These are phyloP conservation scores for Piscicola geometra DNA, from an alignment of 2,888 invertebrate species.

Conservation along the genomic window DNA sequence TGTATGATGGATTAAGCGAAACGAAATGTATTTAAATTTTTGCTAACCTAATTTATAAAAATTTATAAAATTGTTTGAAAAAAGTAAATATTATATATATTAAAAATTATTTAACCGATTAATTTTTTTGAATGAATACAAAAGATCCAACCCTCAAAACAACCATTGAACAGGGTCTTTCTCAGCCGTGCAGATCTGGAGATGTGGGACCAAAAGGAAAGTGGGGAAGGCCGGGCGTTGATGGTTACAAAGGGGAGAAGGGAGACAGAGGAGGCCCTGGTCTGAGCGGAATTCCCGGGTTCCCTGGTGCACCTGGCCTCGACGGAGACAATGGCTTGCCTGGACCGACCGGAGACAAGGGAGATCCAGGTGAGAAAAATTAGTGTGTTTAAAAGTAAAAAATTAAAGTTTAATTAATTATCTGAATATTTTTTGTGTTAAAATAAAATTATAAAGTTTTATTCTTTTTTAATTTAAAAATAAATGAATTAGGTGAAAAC, in stretches of 20 bases:
- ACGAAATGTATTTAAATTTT: no score
- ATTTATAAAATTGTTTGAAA: neutral
- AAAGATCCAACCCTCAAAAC: neutral
- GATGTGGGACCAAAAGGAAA: constrained; percentile 43
- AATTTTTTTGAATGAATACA: neutral
- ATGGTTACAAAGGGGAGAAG: constrained; percentile 39
- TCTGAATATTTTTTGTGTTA: neutral
- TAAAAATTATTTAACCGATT: neutral
- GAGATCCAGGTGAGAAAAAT: constrained; percentile 18
- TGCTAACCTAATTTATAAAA: neutral
- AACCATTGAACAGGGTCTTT: neutral
- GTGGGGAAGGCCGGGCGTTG: constrained; percentile 57
- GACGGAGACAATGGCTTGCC: constrained; percentile 31
- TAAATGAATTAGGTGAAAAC: no score
- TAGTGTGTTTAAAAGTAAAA: neutral
- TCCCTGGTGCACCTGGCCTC: constrained; percentile 30
- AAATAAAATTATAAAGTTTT: neutral
- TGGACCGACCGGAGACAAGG: constrained; percentile 30
- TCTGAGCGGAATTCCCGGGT: constrained; percentile 1
- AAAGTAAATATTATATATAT: no score
- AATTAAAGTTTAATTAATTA: neutral
- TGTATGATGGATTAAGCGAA: no score
- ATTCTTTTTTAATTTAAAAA: no score
- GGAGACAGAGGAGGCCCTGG: constrained; percentile 46
- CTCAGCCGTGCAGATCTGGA: neutral